phyloP scores from a whole-genome alignment of 2,888 invertebrate genomes.

The Eutolmus rufibarbis region DNA sequence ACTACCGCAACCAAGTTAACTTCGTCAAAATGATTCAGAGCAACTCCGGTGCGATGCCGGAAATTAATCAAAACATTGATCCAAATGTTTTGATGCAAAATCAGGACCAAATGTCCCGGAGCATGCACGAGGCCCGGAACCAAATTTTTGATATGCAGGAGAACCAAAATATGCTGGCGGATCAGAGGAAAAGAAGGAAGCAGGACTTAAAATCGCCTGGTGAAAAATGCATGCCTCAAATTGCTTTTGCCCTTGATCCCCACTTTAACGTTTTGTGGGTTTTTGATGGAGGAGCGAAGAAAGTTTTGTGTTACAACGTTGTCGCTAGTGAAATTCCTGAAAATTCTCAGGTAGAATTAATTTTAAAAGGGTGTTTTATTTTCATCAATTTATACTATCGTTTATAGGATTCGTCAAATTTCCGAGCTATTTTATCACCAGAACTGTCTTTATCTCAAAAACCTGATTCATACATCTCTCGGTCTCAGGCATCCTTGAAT shows the following conservation, averaged over 20 bases:
- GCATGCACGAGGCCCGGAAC: conserved; percentile 62
- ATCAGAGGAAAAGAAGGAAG: conserved; percentile 52
- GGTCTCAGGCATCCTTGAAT: conserved; percentile 90
- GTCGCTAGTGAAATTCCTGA: conserved; percentile 74
- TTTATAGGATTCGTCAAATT: conserved; percentile 57
- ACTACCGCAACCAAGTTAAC: conserved; percentile 84
- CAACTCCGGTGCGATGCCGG: conserved; percentile 54
- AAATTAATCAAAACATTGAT: conserved; percentile 61
- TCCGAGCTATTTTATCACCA: conserved; percentile 74
- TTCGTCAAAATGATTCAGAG: conserved; percentile 77
- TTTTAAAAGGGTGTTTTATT: neutral
- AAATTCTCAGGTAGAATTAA: conserved; percentile 53
- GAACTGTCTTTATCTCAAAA: conserved; percentile 82
- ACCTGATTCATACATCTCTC: conserved; percentile 73
- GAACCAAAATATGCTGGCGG: conserved; percentile 51
- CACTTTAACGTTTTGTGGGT: conserved; percentile 94
- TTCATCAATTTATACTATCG: neutral
- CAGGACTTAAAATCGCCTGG: conserved; percentile 51
- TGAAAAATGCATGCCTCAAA: conserved; percentile 58
- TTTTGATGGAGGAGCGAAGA: conserved; percentile 71
- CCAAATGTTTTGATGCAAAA: conserved; percentile 42
- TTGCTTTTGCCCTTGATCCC: conserved; percentile 75
- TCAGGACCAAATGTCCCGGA: conserved; percentile 53
- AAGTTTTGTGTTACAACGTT: conserved; percentile 81
- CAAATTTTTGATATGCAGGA: conserved; percentile 60